Conservation (phyloP, 2,113 vertebrate genomes). For the Turnix velox region DNA sequence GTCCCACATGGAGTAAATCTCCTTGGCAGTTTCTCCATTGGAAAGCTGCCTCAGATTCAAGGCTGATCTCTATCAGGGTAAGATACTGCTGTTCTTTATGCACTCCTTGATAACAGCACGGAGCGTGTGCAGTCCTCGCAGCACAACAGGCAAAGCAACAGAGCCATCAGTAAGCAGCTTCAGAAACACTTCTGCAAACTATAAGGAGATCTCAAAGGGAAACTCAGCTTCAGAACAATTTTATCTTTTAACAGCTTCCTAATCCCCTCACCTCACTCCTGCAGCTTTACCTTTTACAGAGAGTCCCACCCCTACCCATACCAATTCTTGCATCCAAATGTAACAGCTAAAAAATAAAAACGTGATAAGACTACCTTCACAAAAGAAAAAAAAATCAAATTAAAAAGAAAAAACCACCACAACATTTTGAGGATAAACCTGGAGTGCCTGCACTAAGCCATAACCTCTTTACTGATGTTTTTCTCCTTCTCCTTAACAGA, state of each 20-base stretch:
- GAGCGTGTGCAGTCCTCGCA: not conserved
- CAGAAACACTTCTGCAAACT: not conserved
- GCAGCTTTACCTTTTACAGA: constrained; percentile 13
- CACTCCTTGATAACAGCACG: not conserved
- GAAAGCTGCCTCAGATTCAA: constrained; percentile 26
- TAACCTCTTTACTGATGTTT: constrained; percentile 61
- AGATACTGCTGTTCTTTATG: not conserved
- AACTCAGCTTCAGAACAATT: constrained; percentile 44
- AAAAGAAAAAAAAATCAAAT: constrained; percentile 19
- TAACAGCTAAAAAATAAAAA: not conserved
- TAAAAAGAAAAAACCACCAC: not conserved
- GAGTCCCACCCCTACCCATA: not conserved
- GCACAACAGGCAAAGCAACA: not conserved
- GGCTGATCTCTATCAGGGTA: constrained; percentile 23
- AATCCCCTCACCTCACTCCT: constrained; percentile 13
- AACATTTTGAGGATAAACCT: constrained; percentile 45
- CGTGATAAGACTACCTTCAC: not conserved
- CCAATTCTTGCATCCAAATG: not conserved
- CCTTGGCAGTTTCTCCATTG: not conserved
- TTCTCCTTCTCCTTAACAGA: constrained; percentile 60
- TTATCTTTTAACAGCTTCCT: constrained; percentile 59
- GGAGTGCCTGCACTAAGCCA: constrained; percentile 52
- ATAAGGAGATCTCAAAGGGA: constrained; percentile 16
- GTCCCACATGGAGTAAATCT: not conserved
- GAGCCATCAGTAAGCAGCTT: not conserved